Conservation (phyloP, 2,797 vertebrate genomes). For the Orestias chungarensis region DNA sequence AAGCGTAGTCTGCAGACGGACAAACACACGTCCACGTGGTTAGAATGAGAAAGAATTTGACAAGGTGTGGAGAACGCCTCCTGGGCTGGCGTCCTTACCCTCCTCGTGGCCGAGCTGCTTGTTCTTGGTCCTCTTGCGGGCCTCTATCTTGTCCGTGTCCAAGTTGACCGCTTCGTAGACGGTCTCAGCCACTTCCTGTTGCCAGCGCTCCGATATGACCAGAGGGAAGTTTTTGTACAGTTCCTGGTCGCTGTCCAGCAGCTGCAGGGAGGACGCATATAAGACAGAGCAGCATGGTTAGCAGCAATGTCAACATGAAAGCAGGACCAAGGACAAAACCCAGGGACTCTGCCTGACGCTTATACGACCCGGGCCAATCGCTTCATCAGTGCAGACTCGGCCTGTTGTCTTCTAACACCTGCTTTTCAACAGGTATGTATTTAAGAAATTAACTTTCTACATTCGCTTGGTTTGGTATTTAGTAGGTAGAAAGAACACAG, state of each 20-base stretch:
- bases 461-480: neutral
- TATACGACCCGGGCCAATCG: neutral
- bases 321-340: neutral
- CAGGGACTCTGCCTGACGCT: neutral
- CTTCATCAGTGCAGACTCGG: neutral
- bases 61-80: too few species aligned
- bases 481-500: neutral
- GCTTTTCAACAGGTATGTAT: neutral
- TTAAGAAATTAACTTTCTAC: neutral
- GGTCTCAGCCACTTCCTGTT: slow-evolving; percentile 97
- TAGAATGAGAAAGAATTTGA: neutral
- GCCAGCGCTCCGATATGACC: slow-evolving; percentile 98
- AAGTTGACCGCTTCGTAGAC: slow-evolving; percentile 94
- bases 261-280: slow-evolving; percentile 63
- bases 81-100: slow-evolving; percentile 75
- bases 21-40: neutral
- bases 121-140: slow-evolving; percentile 95
- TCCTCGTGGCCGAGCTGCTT: slow-evolving; percentile 97
- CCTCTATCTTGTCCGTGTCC: slow-evolving; percentile 95
- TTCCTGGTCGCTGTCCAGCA: slow-evolving; percentile 97
- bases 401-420: neutral
- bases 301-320: neutral
- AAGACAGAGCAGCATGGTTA: neutral
- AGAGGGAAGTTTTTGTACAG: slow-evolving; percentile 98
- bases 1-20: slow-evolving; percentile 86